Conservation (phyloP, 2,113 vertebrate genomes). For the Misgurnus anguillicaudatus region DNA sequence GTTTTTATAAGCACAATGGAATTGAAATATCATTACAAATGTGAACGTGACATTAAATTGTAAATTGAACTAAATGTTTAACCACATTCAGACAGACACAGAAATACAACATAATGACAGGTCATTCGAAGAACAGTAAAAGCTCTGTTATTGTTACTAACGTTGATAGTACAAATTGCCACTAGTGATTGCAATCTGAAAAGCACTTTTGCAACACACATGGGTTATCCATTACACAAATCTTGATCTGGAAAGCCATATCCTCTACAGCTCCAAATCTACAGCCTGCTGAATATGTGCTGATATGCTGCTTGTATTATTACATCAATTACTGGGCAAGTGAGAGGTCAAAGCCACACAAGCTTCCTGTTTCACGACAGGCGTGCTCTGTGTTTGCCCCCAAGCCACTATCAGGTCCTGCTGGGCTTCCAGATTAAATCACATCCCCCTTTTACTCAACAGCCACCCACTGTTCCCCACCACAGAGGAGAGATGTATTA, state of each 20-base stretch:
- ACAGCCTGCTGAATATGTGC: slow-evolving; percentile 77
- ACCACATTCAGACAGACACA: background rate
- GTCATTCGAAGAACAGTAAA: slow-evolving; percentile 19
- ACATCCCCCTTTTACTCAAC: slow-evolving; percentile 76
- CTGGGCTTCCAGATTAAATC: slow-evolving; percentile 81
- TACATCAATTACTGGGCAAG: slow-evolving; percentile 75
- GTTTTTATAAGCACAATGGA: slow-evolving; percentile 30
- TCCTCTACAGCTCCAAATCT: slow-evolving; percentile 67
- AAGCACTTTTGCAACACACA: slow-evolving; percentile 38
- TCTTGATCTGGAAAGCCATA: slow-evolving; percentile 63
- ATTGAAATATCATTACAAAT: slow-evolving; percentile 25
- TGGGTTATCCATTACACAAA: slow-evolving; percentile 40
- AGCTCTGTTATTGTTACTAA: slow-evolving; percentile 31
- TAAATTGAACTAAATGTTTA: background rate
- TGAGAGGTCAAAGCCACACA: slow-evolving; percentile 75
- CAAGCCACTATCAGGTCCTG: slow-evolving; percentile 82
- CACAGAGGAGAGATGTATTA: slow-evolving; percentile 66
- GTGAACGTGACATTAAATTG: slow-evolving; percentile 33
- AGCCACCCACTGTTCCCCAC: slow-evolving; percentile 74
- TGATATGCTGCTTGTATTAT: slow-evolving; percentile 77
- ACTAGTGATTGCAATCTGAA: slow-evolving; percentile 20
- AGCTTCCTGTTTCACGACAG: slow-evolving; percentile 80
- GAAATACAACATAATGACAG: background rate
- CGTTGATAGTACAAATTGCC: slow-evolving; percentile 32
- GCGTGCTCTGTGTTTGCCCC: slow-evolving; percentile 74